Evolutionary conservation across 2,888 invertebrate species (phyloP), one percentile per base, ranked within the genome.

Genomic region (Dusona sp.): DNA sequence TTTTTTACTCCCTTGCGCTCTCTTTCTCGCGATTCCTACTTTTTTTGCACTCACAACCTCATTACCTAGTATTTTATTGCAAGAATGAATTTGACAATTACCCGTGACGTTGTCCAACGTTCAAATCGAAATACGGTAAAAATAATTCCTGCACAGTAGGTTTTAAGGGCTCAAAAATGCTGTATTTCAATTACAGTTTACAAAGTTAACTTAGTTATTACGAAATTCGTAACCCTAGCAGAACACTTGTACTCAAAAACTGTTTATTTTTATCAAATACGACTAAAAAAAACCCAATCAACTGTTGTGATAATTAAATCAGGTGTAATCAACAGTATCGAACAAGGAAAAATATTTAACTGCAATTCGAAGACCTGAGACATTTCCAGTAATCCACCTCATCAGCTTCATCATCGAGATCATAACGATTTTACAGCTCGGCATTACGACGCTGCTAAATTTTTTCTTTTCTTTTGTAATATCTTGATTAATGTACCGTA

Each of bases 21-120:
- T 57, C 70, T 74, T 42, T 33, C 73, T 25, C 38, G 16, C 42
- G 13, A 13, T 29, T 11, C n/a, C 11, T 25, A 13, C 13, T 2
- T 61, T 61, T 57, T 57, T 73, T 38, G 25, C 25, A 29, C 42
- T 67, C 51, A 9, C 3, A 78, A 48, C 19, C 16, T 54, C 54
- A 57, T 38, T 51, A 4, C 38, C 22, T 36, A 65, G 48, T 38
- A 64, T 74, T 86, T 65, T 79, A 51, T 81, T 84, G 67, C 45
- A 54, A 70, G 79, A 73, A 73, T 70, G 29, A 42, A 42, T 48
- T 61, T 61, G 51, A 42, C 77, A 42, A 73, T 85, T 48, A 79
- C 42, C 64, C 81, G 70, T 68, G 48, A 82, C 54, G 74, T 77
- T 78, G 80, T 74, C 64, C 81, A 70, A 38, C 72, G 65, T 65